These are phyloP conservation scores for Leptosomus discolor DNA, from an alignment of 2,113 vertebrate species.

Conservation along the genomic window DNA sequence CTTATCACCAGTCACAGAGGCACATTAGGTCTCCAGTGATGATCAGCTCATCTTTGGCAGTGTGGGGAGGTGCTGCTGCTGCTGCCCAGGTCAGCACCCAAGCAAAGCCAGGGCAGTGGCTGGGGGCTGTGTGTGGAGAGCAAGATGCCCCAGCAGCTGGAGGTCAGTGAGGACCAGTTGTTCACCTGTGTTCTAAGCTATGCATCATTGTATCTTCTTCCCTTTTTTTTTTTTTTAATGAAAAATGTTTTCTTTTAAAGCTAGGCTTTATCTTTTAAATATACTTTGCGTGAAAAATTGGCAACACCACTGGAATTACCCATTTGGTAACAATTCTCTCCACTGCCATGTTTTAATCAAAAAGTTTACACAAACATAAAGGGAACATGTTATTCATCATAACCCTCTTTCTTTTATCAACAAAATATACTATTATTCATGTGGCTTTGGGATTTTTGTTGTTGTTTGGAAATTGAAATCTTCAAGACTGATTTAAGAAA, in stretches of 20 bases:
- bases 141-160: accelerated
- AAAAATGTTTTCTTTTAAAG: neutral
- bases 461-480: neutral
- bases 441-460: neutral
- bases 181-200: neutral
- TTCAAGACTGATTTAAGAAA: neutral
- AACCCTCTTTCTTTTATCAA: neutral
- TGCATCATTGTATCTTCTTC: neutral
- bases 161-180: neutral
- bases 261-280: neutral
- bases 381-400: neutral
- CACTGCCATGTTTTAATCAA: constrained; percentile 13
- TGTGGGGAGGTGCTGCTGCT: neutral
- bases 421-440: neutral
- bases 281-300: neutral
- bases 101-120: neutral
- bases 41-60: neutral
- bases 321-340: neutral
- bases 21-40: neutral
- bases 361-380: neutral
- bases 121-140: neutral
- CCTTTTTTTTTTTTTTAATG: neutral
- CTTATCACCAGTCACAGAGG: neutral
- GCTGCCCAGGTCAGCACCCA: neutral
- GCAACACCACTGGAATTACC: neutral